Percentiles rank a stretch among this genome's conserved stretches.
phyloP scores from a whole-genome alignment of 1,140 invertebrate species.

The Babylonia areolata region DNA sequence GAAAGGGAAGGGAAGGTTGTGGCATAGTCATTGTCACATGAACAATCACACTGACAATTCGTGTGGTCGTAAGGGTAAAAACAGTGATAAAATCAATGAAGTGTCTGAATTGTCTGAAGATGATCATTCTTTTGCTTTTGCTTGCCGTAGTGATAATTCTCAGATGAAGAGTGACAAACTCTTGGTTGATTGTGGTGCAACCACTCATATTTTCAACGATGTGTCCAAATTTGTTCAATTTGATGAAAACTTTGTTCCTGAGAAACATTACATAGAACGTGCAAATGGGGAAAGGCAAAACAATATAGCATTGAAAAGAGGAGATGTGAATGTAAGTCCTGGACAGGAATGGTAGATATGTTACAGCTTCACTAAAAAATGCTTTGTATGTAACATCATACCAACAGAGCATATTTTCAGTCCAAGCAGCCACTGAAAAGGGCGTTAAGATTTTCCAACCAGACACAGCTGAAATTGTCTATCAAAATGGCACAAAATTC shows the following conservation, averaged over 20 bases:
- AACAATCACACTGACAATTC: slow-evolving; percentile 30
- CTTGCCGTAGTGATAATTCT: not conserved
- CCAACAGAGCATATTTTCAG: not conserved
- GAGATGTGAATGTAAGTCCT: not conserved
- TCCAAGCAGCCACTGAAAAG: too few relatives aligned
- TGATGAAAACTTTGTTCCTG: not conserved
- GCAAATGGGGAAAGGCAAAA: not conserved
- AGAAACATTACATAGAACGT: not conserved
- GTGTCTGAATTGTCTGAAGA: not conserved
- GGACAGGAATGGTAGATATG: not conserved
- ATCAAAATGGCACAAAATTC: too few relatives aligned
- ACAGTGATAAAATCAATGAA: slow-evolving; percentile 3
- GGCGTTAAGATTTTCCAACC: too few relatives aligned
- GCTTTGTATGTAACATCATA: not conserved
- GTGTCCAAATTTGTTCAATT: not conserved
- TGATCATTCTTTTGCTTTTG: slow-evolving; percentile 8
- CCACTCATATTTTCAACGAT: not conserved
- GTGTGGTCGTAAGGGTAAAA: slow-evolving; percentile 37
- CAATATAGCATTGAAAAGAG: not conserved
- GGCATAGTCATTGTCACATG: not conserved
- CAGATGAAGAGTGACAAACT: not conserved
- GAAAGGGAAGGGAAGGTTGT: not conserved
- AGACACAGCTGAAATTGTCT: not conserved
- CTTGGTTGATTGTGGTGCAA: not conserved
- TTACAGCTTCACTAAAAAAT: not conserved